Percentiles rank a stretch among this genome's conserved stretches.
Conservation (phyloP, 2,797 vertebrate species). For the Urosaurus nigricauda region DNA sequence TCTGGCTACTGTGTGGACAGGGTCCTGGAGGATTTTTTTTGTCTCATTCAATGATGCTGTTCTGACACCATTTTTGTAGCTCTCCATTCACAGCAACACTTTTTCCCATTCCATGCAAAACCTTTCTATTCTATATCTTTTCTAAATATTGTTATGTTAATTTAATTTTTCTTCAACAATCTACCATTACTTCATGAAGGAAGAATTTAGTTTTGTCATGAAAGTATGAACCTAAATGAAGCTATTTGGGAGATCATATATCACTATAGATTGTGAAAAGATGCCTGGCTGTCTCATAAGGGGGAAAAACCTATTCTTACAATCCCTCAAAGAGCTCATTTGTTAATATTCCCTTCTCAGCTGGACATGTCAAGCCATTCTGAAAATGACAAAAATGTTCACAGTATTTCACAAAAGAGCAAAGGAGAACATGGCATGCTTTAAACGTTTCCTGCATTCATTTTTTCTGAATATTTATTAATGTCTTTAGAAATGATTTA, state of each 20-base stretch:
- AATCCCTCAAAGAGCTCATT: background rate
- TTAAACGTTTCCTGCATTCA: too few species aligned
- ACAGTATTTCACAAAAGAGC: too few species aligned
- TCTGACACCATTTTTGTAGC: background rate
- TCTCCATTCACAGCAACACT: background rate
- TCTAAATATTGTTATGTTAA: background rate
- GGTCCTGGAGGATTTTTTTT: background rate
- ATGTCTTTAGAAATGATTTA: too few species aligned
- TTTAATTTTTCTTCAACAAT: background rate
- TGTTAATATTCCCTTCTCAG: background rate
- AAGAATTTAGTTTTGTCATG: background rate
- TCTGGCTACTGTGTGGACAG: background rate
- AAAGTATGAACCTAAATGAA: background rate
- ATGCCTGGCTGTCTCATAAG: background rate
- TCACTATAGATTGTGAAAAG: background rate
- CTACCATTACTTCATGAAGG: background rate
- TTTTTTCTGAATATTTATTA: too few species aligned
- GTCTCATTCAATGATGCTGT: background rate
- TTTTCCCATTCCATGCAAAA: too few species aligned
- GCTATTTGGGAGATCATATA: background rate
- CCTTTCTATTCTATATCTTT: background rate
- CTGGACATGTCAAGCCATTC: background rate
- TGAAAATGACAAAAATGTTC: background rate
- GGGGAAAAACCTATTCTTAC: background rate
- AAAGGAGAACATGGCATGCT: too few species aligned